Percentiles rank a stretch among this genome's conserved stretches.
Evolutionary conservation across 2,113 vertebrate species (phyloP).

Genomic region (Nothocercus julius): DNA sequence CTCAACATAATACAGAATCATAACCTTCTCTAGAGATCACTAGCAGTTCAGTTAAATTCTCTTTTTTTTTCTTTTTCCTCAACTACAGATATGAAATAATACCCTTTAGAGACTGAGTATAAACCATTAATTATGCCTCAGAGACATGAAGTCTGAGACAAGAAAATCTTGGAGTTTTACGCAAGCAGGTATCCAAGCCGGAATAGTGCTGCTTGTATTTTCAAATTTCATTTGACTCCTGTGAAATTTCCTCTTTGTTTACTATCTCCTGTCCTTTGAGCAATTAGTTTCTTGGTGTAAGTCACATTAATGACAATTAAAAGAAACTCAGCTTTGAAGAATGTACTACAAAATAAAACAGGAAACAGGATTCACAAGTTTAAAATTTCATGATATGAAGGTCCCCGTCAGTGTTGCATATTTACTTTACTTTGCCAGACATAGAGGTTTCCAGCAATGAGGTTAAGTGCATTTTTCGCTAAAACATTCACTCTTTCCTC

Average conservation of each 20-base stretch:
- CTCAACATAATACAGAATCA: neutral
- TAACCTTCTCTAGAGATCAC: neutral
- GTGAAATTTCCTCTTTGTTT: conserved; percentile 19
- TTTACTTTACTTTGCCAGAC: neutral
- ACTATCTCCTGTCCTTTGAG: neutral
- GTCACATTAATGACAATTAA: neutral
- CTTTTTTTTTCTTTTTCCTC: neutral
- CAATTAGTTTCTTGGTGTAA: conserved; percentile 22
- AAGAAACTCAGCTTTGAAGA: conserved; percentile 23
- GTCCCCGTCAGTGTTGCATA: neutral
- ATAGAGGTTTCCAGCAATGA: neutral
- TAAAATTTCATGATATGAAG: neutral
- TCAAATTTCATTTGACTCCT: neutral
- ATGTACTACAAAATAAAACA: neutral
- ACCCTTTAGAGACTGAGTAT: neutral
- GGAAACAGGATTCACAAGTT: conserved; percentile 19
- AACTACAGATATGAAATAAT: conserved; percentile 5
- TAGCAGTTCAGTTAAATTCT: neutral
- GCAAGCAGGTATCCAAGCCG: neutral
- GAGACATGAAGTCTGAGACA: conserved; percentile 7
- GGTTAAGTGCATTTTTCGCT: neutral
- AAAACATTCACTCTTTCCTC: neutral
- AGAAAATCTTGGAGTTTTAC: neutral
- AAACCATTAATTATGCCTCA: conserved; percentile 38
- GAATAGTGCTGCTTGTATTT: neutral